A percentile compares a stretch with the other conserved stretches of the same genome.
phyloP scores from a whole-genome alignment of 2,797 vertebrate genomes.

The Melanotaenia pygmaea region DNA sequence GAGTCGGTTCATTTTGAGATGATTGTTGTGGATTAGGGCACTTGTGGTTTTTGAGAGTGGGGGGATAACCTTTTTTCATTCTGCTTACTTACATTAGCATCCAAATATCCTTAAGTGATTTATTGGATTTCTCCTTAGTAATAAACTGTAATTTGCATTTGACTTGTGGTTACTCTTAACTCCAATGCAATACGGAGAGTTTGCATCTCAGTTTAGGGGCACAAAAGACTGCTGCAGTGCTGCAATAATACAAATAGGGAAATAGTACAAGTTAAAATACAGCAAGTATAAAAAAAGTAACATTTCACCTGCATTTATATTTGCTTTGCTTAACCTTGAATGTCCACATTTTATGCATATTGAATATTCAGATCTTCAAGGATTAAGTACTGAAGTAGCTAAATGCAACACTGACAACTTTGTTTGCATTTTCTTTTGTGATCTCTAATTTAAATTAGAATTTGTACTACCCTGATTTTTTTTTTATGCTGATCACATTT shows the following conservation, averaged over 20 bases:
- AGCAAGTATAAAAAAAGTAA: background rate
- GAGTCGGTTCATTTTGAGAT: constrained; percentile 72
- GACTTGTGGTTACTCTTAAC: constrained; percentile 30
- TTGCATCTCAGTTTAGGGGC: background rate
- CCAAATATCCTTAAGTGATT: constrained; percentile 58
- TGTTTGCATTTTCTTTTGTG: background rate
- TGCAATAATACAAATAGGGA: background rate
- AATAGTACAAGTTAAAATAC: background rate
- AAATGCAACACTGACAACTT: background rate
- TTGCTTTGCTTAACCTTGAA: background rate
- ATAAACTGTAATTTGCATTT: constrained; percentile 56
- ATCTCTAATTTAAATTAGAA: background rate
- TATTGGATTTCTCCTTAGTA: constrained; percentile 44
- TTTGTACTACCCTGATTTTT: background rate
- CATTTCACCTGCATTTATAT: background rate
- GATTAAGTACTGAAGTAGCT: background rate
- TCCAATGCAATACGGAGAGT: constrained; percentile 6
- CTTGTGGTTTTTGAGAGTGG: constrained; percentile 35
- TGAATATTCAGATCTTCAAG: background rate
- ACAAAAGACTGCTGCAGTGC: background rate
- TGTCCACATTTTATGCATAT: constrained; percentile 1
- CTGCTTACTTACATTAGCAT: constrained; percentile 69
- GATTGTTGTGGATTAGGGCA: constrained; percentile 73
- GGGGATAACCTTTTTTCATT: constrained; percentile 49
- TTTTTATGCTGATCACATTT: background rate